Conservation (phyloP, 2,113 vertebrate species). For the Herpailurus yagouaroundi region DNA sequence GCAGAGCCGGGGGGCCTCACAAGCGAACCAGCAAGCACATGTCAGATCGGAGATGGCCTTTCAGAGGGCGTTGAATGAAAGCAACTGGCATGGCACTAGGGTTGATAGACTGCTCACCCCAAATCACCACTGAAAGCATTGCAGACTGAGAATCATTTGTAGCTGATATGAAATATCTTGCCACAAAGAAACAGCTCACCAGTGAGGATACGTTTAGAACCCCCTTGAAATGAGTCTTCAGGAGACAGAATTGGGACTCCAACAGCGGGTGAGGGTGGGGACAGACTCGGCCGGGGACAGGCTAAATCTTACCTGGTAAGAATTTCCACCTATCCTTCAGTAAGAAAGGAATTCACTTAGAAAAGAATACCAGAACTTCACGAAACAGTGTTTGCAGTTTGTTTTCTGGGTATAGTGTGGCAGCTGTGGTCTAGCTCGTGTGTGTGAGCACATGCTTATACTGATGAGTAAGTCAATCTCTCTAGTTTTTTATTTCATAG, state of each 20-base stretch:
- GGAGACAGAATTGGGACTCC: neutral
- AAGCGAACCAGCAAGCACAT: neutral
- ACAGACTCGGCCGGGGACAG: no score
- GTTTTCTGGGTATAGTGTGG: conserved; percentile 1
- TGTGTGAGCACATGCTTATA: neutral
- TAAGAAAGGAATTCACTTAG: neutral
- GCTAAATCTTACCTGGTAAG: neutral
- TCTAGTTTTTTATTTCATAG: neutral
- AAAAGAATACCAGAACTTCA: neutral
- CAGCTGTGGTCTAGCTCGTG: neutral
- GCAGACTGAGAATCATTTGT: neutral
- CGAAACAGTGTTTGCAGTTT: neutral
- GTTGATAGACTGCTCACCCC: neutral
- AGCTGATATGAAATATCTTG: neutral
- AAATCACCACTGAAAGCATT: neutral
- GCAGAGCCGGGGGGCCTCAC: neutral
- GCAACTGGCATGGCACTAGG: rapidly evolving
- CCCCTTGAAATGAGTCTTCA: neutral
- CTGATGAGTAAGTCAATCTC: neutral
- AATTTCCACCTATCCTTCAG: neutral
- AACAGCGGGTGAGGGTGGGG: neutral
- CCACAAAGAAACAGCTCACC: neutral
- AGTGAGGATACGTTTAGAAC: neutral
- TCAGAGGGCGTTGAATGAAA: neutral
- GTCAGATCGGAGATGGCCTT: neutral